These are phyloP conservation scores for Eustalomyia histrio DNA, from an alignment of 2,888 invertebrate genomes.

Conservation along the genomic window DNA sequence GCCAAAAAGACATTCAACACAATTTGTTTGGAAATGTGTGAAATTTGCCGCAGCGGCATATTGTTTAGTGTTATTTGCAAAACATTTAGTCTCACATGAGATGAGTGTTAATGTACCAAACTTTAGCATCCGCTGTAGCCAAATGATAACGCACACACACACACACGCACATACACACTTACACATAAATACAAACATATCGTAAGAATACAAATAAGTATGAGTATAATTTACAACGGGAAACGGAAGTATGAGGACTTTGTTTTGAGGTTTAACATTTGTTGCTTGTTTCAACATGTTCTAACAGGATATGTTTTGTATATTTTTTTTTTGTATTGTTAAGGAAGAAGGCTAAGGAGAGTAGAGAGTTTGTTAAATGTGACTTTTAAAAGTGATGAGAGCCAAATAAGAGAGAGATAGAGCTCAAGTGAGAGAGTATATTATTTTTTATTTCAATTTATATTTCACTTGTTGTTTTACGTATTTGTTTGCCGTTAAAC, in stretches of 20 bases:
- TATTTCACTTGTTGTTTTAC: constrained; percentile 29
- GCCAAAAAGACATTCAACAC: neutral
- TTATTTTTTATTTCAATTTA: constrained; percentile 21
- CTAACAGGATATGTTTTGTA: neutral
- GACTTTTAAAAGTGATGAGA: constrained; percentile 15
- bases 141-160: neutral
- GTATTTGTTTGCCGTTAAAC: constrained; percentile 22
- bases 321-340: too few relatives aligned
- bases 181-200: neutral
- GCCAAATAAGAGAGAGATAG: neutral
- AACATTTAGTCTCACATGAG: constrained; percentile 34
- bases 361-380: neutral
- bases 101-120: constrained; percentile 41
- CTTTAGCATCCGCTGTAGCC: constrained; percentile 10
- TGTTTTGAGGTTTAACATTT: constrained; percentile 52
- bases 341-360: neutral
- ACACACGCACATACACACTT: too few relatives aligned
- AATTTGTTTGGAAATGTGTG: neutral
- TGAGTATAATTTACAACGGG: constrained; percentile 66
- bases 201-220: neutral
- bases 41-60: constrained; percentile 19
- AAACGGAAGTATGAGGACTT: constrained; percentile 57
- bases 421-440: constrained; percentile 6
- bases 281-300: constrained; percentile 38
- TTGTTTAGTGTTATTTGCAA: constrained; percentile 7